Percentiles rank a stretch among this genome's conserved stretches.
These are phyloP conservation scores for Grantiella picta DNA, from an alignment of 2,113 vertebrate species.

Conservation along the genomic window DNA sequence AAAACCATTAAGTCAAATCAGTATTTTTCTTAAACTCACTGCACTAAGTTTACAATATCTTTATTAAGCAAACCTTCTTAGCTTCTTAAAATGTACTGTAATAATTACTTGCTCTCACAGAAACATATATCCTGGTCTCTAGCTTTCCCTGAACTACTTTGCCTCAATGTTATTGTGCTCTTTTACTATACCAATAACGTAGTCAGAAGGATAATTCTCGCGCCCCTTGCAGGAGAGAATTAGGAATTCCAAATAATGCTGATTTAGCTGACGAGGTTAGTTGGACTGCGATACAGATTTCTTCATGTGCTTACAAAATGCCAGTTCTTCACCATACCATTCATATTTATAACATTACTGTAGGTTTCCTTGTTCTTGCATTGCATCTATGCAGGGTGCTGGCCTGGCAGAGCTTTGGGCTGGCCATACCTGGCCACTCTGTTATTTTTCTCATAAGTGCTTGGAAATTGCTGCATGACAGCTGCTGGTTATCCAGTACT, in stretches of 20 bases:
- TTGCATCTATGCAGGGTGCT: neutral
- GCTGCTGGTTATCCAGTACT: neutral
- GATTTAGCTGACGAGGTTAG: neutral
- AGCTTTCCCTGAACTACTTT: neutral
- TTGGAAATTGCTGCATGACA: neutral
- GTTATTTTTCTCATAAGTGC: neutral
- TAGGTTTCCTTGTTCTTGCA: neutral
- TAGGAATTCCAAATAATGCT: neutral
- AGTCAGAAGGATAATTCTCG: neutral
- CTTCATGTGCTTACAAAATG: neutral
- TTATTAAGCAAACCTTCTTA: neutral
- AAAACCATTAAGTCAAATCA: neutral
- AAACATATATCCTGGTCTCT: neutral
- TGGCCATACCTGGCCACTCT: neutral
- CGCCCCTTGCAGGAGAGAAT: neutral
- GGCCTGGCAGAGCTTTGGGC: neutral
- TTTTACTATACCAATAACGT: neutral
- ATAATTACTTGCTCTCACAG: neutral
- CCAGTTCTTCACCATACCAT: neutral
- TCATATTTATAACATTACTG: neutral
- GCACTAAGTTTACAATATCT: neutral
- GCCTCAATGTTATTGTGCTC: neutral
- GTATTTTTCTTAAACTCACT: neutral
- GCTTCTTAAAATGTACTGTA: neutral
- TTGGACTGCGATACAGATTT: neutral